Evolutionary conservation across 2,888 invertebrate genomes (phyloP), one percentile per base, ranked within the genome.

Genomic region (Melieria crassipennis): DNA sequence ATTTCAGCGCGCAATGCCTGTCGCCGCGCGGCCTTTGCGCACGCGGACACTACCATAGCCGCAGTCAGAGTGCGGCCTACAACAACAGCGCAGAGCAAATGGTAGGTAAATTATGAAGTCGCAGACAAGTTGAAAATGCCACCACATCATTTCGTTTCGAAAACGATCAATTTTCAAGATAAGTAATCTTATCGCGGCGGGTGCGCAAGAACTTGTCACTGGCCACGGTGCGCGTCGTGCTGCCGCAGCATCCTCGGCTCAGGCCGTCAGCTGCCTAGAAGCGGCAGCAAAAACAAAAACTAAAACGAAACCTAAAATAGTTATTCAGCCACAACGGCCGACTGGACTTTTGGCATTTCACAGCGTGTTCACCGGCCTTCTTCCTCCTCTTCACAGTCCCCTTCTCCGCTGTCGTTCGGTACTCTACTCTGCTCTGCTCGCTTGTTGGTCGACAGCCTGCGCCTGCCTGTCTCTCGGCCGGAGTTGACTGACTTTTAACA

Each of bases 61-160:
- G 7, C 55, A 11, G 45, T 63, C 63, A 56, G 55, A 62, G 48
- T 47, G 46, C 10, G n/a, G n/a, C 61, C 16, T 11, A 47, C 11
- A 13, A 58, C 30, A 48, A n/a, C 47, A 57, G 11, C 11, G 47
- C 6, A 65, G 55, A 65, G 13, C 42, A 48, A 81, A 82, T 50
- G 79, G 78, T 79, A 80, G 78, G 80, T 80, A 83, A 83, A 82
- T 79, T 84, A 83, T 83, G 79, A 77, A 83, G 81, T 82, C 78
- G 83, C 82, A 80, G 84, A 81, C 83, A 84, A 82, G 81, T 80
- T 79, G 79, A 81, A 81, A 80, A 81, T 84, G 84, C 84, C 84
- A 84, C 84, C 83, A 84, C 83, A 83, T 81, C 81, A 83, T 81
- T 80, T 80, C 83, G 78, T 82, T 84, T 84, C 79, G 78, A 82